Percentiles rank a stretch among this genome's conserved stretches.
Evolutionary conservation across 2,888 invertebrate genomes (phyloP).

Genomic region (Drosophila seclusa): DNA sequence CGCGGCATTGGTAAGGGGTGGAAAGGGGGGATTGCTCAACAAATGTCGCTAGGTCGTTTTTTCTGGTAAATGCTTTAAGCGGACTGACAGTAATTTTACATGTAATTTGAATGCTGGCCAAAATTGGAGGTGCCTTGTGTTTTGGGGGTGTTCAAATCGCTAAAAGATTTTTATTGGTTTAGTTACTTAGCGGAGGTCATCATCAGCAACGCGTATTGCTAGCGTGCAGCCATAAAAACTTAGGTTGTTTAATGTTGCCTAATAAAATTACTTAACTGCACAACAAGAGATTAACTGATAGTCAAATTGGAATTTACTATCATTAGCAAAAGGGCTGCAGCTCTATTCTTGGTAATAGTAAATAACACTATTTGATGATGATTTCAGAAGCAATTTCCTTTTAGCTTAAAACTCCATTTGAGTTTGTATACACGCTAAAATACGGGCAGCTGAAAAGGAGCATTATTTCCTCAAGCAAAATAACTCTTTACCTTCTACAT

Average conservation of each 20-base stretch:
- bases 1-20: not conserved
- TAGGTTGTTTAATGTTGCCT: not conserved
- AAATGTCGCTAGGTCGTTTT: constrained; percentile 50
- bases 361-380: not conserved
- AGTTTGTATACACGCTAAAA: not conserved
- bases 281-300: not conserved
- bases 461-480: not conserved
- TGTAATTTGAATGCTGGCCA: constrained; percentile 69
- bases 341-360: not conserved
- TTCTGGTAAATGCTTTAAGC: constrained; percentile 66
- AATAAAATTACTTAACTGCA: not conserved
- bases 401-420: not conserved
- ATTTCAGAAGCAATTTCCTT: not conserved
- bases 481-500: not conserved
- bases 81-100: constrained; percentile 70
- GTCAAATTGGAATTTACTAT: not conserved
- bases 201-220: constrained; percentile 8
- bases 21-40: not conserved
- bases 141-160: constrained; percentile 19
- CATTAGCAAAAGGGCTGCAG: not conserved
- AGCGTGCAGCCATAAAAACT: constrained; percentile 1
- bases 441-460: not conserved
- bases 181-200: constrained; percentile 3
- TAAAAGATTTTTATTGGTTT: constrained; percentile 39
- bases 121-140: constrained; percentile 15